These are phyloP conservation scores for Pipa parva DNA, from an alignment of 2,113 vertebrate species.

Conservation along the genomic window DNA sequence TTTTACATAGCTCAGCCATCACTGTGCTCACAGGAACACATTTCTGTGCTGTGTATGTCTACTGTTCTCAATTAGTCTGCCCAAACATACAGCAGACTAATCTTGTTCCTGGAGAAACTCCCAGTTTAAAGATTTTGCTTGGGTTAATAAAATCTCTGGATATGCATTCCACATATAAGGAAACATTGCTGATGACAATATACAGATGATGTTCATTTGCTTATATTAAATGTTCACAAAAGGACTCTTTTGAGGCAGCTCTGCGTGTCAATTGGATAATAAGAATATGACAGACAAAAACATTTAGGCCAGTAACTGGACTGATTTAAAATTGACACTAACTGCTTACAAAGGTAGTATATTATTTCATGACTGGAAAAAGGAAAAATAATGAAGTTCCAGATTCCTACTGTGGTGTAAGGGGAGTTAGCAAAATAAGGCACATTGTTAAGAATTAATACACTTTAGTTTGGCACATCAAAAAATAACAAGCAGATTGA, in stretches of 20 bases:
- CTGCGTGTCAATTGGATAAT: slow-evolving; percentile 42
- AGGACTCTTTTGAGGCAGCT: slow-evolving; percentile 49
- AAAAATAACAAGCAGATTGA: not conserved
- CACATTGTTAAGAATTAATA: not conserved
- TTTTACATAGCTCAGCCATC: slow-evolving; percentile 27
- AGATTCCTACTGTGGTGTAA: not conserved
- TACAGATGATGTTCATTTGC: slow-evolving; percentile 58
- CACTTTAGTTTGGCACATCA: not conserved
- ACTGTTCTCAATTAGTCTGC: slow-evolving; percentile 49
- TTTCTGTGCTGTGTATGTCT: slow-evolving; percentile 40
- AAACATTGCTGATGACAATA: slow-evolving; percentile 56
- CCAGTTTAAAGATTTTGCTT: slow-evolving; percentile 54
- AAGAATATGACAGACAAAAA: slow-evolving; percentile 36
- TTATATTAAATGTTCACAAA: slow-evolving; percentile 52
- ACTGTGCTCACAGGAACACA: not conserved
- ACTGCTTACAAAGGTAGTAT: not conserved
- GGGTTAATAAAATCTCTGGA: slow-evolving; percentile 58
- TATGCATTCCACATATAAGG: slow-evolving; percentile 54
- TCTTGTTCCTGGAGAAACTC: slow-evolving; percentile 51
- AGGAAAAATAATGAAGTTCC: not conserved
- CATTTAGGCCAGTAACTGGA: slow-evolving; percentile 13
- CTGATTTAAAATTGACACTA: slow-evolving; percentile 3
- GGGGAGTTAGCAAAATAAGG: not conserved
- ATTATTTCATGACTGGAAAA: not conserved
- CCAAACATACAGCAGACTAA: slow-evolving; percentile 50